phyloP scores from a whole-genome alignment of 2,113 vertebrate genomes.

The Meles meles region DNA sequence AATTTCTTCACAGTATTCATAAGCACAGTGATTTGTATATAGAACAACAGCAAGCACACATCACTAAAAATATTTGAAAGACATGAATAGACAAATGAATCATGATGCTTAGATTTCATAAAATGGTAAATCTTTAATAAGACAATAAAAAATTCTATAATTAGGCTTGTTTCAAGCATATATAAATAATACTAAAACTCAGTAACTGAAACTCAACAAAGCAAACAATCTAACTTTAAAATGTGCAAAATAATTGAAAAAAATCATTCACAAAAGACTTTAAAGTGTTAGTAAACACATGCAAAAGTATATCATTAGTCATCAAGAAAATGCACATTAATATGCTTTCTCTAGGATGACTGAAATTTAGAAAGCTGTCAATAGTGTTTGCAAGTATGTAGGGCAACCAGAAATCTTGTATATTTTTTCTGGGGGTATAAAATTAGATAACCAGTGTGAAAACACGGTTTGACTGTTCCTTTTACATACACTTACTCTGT shows the following conservation, averaged over 20 bases:
- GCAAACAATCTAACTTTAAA: not conserved
- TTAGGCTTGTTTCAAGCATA: not conserved
- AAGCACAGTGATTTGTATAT: not conserved
- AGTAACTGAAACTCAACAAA: not conserved
- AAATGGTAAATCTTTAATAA: not conserved
- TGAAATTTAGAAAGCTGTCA: slow-evolving; percentile 22
- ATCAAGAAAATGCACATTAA: not conserved
- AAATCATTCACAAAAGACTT: not conserved
- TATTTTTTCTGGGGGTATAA: not conserved
- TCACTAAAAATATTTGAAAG: not conserved
- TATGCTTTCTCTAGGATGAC: not conserved
- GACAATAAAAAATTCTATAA: not conserved
- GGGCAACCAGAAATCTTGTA: not conserved
- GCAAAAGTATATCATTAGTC: not conserved
- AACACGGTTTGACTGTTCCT: not conserved
- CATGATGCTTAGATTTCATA: not conserved
- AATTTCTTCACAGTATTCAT: not conserved
- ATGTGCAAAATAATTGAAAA: not conserved
- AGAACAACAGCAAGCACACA: not conserved
- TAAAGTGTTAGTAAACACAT: not conserved
- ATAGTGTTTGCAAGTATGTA: not conserved
- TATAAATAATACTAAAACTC: not conserved
- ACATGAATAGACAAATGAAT: not conserved
- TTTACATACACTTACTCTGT: not conserved
- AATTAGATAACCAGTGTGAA: not conserved